These are phyloP conservation scores for Podarcis muralis DNA, from an alignment of 2,113 vertebrate genomes.

Conservation along the genomic window DNA sequence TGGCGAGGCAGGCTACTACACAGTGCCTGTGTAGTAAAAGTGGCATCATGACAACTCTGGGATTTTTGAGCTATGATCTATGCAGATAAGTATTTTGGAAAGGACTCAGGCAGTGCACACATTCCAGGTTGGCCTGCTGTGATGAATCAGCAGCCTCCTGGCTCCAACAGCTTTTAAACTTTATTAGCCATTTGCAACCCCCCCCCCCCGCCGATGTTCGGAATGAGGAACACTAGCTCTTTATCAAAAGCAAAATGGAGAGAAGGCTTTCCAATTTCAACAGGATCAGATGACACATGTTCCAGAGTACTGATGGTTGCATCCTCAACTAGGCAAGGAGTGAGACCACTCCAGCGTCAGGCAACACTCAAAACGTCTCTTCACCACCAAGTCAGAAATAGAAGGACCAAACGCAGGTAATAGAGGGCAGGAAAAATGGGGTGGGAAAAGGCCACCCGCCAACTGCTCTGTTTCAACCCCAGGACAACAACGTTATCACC, in stretches of 20 bases:
- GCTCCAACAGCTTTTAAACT: conserved; percentile 76
- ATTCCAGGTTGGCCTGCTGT: conserved; percentile 68
- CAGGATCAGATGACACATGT: conserved; percentile 22
- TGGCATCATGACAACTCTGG: conserved; percentile 56
- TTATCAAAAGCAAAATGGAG: conserved; percentile 50
- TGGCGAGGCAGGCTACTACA: conserved; percentile 29
- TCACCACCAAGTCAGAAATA: conserved; percentile 22
- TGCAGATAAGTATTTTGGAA: conserved; percentile 55
- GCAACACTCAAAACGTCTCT: background rate
- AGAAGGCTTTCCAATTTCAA: conserved; percentile 24
- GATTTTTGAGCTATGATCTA: conserved; percentile 54
- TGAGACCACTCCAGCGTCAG: background rate
- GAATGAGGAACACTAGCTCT: conserved; percentile 59
- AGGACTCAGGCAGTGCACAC: conserved; percentile 57
- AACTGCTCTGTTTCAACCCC: conserved; percentile 70
- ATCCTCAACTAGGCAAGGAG: conserved; percentile 39
- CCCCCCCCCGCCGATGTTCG: conserved; percentile 43
- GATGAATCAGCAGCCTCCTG: conserved; percentile 70
- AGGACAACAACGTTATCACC: conserved; percentile 77
- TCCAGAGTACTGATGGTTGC: conserved; percentile 1
- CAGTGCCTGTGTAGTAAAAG: conserved; percentile 63
- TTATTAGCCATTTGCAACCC: conserved; percentile 49
- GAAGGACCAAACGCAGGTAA: conserved; percentile 56
- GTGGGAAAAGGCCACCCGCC: conserved; percentile 13
- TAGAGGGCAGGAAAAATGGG: conserved; percentile 46